Evolutionary conservation across 2,797 vertebrate genomes (phyloP).

Genomic region (Peromyscus eremicus): DNA sequence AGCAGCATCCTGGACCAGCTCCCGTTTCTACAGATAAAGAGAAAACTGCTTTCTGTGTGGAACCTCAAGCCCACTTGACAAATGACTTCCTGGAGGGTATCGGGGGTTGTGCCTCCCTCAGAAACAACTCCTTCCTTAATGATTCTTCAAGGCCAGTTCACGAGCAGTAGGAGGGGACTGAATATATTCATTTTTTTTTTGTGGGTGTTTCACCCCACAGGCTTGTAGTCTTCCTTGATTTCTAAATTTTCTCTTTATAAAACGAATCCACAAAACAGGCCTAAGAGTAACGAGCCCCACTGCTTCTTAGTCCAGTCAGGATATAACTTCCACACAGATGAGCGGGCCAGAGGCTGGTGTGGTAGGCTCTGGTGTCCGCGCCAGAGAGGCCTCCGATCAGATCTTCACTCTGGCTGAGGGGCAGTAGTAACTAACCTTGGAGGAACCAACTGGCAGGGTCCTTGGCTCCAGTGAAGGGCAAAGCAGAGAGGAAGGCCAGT

Average conservation of each 20-base stretch:
- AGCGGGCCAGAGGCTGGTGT: not conserved
- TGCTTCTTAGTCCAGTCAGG: not conserved
- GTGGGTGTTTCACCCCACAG: not conserved
- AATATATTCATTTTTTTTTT: not conserved
- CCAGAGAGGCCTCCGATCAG: not conserved
- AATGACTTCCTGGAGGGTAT: not conserved
- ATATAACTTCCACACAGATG: not conserved
- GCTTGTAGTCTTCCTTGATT: not conserved
- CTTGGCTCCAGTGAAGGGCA: not conserved
- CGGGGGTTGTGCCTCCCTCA: not conserved
- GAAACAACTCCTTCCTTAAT: not conserved
- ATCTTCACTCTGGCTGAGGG: not conserved
- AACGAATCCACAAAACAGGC: not conserved
- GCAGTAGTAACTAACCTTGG: too few species aligned
- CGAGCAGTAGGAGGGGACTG: rapidly evolving
- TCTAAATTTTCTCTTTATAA: not conserved
- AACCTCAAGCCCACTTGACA: not conserved
- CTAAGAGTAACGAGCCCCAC: not conserved
- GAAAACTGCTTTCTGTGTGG: conserved; percentile 44
- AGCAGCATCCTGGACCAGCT: not conserved
- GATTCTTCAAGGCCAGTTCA: not conserved
- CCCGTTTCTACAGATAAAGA: not conserved
- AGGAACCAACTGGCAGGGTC: not conserved
- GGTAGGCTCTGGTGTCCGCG: not conserved
- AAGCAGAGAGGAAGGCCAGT: not conserved